These are phyloP conservation scores for Lutraria lutraria DNA, from an alignment of 2,888 invertebrate species.

Conservation along the genomic window DNA sequence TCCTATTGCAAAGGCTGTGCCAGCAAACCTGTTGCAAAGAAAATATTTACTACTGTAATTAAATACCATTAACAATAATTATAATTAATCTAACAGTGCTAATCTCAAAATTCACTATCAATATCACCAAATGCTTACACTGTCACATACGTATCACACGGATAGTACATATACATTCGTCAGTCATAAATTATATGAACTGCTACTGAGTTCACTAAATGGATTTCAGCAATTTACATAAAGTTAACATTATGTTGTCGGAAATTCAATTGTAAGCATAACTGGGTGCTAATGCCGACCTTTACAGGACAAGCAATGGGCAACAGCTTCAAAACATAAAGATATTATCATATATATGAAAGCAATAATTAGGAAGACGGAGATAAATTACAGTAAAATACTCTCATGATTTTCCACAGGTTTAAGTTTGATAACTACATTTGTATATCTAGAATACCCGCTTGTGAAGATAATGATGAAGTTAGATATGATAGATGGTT, in stretches of 20 bases:
- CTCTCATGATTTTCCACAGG: too few species aligned
- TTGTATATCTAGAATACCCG: too few species aligned
- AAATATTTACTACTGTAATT: not conserved
- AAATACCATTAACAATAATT: not conserved
- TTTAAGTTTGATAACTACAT: too few species aligned
- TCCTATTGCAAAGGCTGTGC: slow-evolving; percentile 14
- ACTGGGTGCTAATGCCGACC: too few species aligned
- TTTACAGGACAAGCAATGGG: too few species aligned
- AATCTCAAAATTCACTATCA: not conserved
- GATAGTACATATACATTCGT: not conserved
- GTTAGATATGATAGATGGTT: not conserved
- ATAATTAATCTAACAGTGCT: not conserved
- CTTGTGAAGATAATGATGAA: not conserved
- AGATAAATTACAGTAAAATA: too few species aligned
- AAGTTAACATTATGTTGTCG: too few species aligned
- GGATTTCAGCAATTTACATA: not conserved
- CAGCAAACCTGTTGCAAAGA: slow-evolving; percentile 4
- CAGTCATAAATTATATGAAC: not conserved
- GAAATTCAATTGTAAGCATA: too few species aligned
- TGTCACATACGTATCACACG: not conserved
- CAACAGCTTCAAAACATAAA: too few species aligned
- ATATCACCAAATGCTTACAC: not conserved
- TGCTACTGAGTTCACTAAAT: not conserved
- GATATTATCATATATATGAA: too few species aligned
- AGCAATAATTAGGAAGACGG: too few species aligned